Evolutionary conservation across 2,888 invertebrate species (phyloP).

Genomic region (Ochropleura leucogaster): DNA sequence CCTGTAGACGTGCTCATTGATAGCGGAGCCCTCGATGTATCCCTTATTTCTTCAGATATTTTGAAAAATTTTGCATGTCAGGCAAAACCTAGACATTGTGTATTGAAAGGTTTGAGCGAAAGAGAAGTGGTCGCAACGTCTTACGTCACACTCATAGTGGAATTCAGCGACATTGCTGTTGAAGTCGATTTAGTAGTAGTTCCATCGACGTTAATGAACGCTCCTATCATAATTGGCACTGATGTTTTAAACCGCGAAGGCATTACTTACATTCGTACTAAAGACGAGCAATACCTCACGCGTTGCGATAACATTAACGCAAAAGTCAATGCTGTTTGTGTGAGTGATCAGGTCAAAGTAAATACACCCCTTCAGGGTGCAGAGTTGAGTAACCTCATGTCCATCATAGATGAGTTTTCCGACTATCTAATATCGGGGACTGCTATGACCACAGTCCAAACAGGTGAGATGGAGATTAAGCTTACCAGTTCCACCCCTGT

Average conservation of each 20-base stretch:
- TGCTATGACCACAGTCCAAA: constrained; percentile 59
- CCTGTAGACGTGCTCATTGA: constrained; percentile 61
- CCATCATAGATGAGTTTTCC: constrained; percentile 48
- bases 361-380: constrained; percentile 29
- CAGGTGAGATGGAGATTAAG: constrained; percentile 61
- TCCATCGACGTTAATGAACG: constrained; percentile 45
- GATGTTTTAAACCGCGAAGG: too few relatives aligned
- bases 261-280: constrained; percentile 58
- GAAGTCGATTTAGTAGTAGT: constrained; percentile 47
- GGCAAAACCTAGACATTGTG: background rate
- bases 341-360: background rate
- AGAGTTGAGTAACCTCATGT: background rate
- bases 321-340: constrained; percentile 3
- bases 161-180: constrained; percentile 12
- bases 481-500: constrained; percentile 55
- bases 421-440: constrained; percentile 59
- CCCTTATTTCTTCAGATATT: constrained; percentile 41
- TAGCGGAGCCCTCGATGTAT: constrained; percentile 54
- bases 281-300: constrained; percentile 43
- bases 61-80: constrained; percentile 3
- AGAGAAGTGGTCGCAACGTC: constrained; percentile 5
- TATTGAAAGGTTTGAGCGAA: constrained; percentile 10
- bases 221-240: too few relatives aligned
- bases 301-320: background rate
- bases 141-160: constrained; percentile 33